phyloP scores from a whole-genome alignment of 2,888 invertebrate genomes.

The Mycogona germanica region DNA sequence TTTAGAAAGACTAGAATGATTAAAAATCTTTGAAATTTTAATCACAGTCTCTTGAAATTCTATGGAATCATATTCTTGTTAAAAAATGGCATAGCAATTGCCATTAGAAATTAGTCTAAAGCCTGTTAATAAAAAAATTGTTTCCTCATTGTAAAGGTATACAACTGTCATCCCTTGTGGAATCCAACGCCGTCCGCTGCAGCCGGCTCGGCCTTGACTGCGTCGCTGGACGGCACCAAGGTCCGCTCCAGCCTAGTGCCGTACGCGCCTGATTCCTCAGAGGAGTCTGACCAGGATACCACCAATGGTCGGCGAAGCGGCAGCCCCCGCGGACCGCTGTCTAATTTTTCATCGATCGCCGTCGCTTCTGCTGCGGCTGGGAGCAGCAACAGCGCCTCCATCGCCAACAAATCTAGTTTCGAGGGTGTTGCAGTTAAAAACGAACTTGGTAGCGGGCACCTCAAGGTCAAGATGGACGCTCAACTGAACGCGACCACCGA shows the following conservation, averaged over 20 bases:
- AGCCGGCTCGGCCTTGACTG: not conserved
- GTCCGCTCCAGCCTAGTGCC: constrained; percentile 30
- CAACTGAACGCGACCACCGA: constrained; percentile 3
- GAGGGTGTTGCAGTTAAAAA: not conserved
- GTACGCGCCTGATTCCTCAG: constrained; percentile 31
- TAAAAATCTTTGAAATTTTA: no score
- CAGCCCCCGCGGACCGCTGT: not conserved
- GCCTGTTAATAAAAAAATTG: no score
- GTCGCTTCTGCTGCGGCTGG: no score
- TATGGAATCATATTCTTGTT: no score
- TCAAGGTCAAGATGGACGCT: constrained; percentile 8
- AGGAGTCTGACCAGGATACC: constrained; percentile 22
- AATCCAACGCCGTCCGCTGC: no score
- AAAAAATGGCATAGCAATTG: no score
- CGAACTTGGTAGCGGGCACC: not conserved
- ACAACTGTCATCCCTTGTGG: no score
- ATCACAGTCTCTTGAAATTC: no score
- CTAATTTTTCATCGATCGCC: no score
- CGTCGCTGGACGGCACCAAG: not conserved
- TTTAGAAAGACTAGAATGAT: no score
- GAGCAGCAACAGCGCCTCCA: not conserved
- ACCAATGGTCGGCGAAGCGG: constrained; percentile 3
- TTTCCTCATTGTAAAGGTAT: no score
- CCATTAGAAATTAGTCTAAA: no score
- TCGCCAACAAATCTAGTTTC: not conserved